Base-by-base conservation (phyloP, 2,113 vertebrate species). In the Electrona antarctica region DNA sequence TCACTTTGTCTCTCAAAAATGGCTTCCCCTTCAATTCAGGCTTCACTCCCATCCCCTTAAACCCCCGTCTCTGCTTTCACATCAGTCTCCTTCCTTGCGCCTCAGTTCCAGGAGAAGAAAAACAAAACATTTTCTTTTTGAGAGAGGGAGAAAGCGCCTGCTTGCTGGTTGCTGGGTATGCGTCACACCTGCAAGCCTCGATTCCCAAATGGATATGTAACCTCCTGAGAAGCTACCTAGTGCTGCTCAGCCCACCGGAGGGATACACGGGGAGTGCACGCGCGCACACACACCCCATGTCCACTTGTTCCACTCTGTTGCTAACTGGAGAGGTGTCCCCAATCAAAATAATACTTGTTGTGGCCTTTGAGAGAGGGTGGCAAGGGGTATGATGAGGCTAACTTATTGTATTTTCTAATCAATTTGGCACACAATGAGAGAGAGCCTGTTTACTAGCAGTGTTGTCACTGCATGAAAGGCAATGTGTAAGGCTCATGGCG, bases 291-390 rank as follows among this genome's bases (percentile, higher is more conserved):
- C 41, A 12, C 57, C 7, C 50, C 50, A 51, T 51, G 8, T 12
- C 50, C 8, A 10, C 50, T 12, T 12, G 2, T 8, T 52, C 13
- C 50, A 3, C 50, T 13, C 50, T 64, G 49, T 58, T 56, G 76
- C 67, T 50, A 64, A 50, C 59, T 69, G 73, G 64, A 76, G 57
- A 60, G 71, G 60, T 58, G 59, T 64, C 64, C 72, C 73, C 69
- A 69, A 72, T 74, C 78, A 82, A 82, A 87, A 83, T 82, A 80
- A 41, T 6, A 41, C 33, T 41, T 6, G 73, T 66, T 13, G 65
- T 87, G 83, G 88, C 85, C 85, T 90, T 90, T 82, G 67, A 45
- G 76, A 55, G 60, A 80, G 65, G 74, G 71, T 41, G 76, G 51
- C 66, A 76, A 41, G 77, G 65, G 76, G 70, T 75, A 76, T 84